Evolutionary conservation across 1,140 invertebrate genomes (phyloP), one percentile per base, ranked within the genome.

Genomic region (Lasioglossum albipes): DNA sequence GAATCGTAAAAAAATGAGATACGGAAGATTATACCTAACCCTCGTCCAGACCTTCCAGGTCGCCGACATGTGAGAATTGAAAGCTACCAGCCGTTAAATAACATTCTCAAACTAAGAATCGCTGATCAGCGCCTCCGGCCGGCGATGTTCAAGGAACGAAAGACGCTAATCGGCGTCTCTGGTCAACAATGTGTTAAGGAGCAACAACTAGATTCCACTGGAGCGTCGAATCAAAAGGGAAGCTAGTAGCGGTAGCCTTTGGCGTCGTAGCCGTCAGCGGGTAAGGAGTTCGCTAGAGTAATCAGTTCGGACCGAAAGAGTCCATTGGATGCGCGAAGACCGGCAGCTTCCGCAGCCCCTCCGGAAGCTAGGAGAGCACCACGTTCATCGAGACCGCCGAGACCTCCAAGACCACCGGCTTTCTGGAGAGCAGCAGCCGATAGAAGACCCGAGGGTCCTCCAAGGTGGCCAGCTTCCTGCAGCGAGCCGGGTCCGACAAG

Each of bases 191-290:
- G 36, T 16, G 42, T 42, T n/a, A 45, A 54, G 36, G n/a, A 36
- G 22, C 7, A 42, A 79, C 22, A 74, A 57, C 42, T 64, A 62
- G 67, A 52, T 71, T 71, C 67, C 27, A 27, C 7, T 52, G 59
- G 45, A 70, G 27, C 3, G 22, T 10, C n/a, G 66, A 42, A 12
- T 6, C 45, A 73, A 5, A 5, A 20, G 57, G 20, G 41, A 59
- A 67, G 27, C 52, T 80, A 87, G 81, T 85, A 88, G 41, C 85
- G 87, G 73, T 90, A 91, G 36, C 70, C 57, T 64, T 91, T 91
- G 67, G 87, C 86, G 41, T 90, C 89, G 27, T 89, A 90, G 13
- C 69, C 72, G 16, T 91, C 89, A 22, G 75, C 36, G 0, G 86
- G 81, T n/a, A 86, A 42, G n/a, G 82, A 62, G 18, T 73, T 75